These are phyloP conservation scores for Pheosia tremula DNA, from an alignment of 2,888 invertebrate genomes.

Conservation along the genomic window DNA sequence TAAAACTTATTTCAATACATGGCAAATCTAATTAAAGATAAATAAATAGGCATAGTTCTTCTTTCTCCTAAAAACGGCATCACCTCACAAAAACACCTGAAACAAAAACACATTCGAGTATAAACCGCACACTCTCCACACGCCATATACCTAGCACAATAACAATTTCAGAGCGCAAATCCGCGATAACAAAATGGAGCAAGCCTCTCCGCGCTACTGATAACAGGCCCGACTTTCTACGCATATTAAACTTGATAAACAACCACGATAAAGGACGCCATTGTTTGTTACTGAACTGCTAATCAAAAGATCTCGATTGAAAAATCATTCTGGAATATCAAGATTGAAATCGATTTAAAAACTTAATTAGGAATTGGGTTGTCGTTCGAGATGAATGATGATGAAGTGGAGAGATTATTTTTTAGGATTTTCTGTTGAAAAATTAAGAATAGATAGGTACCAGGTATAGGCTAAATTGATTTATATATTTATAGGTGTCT, in stretches of 20 bases:
- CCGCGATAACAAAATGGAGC: slow-evolving; percentile 78
- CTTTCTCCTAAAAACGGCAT: background rate
- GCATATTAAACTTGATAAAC: slow-evolving; percentile 81
- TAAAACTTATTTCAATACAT: too few species aligned
- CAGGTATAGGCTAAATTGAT: too few species aligned
- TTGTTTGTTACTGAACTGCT: slow-evolving; percentile 68
- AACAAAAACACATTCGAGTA: slow-evolving; percentile 1
- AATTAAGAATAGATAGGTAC: too few species aligned
- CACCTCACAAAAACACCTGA: background rate
- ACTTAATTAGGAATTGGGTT: slow-evolving; percentile 36
- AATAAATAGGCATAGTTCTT: background rate
- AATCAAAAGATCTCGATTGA: slow-evolving; percentile 79
- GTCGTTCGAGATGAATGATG: slow-evolving; percentile 13
- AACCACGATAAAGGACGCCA: slow-evolving; percentile 63
- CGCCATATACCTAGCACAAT: slow-evolving; percentile 75
- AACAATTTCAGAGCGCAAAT: slow-evolving; percentile 66
- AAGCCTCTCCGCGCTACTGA: slow-evolving; percentile 54
- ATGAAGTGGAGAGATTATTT: background rate
- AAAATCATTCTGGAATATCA: slow-evolving; percentile 63
- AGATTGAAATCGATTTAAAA: slow-evolving; percentile 45
- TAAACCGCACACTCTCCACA: slow-evolving; percentile 55
- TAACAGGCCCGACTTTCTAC: slow-evolving; percentile 76
- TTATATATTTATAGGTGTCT: too few species aligned
- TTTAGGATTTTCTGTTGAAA: background rate
- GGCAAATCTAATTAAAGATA: too few species aligned